Conservation (phyloP, 1,140 invertebrate genomes). For the Micrasema longulum region DNA sequence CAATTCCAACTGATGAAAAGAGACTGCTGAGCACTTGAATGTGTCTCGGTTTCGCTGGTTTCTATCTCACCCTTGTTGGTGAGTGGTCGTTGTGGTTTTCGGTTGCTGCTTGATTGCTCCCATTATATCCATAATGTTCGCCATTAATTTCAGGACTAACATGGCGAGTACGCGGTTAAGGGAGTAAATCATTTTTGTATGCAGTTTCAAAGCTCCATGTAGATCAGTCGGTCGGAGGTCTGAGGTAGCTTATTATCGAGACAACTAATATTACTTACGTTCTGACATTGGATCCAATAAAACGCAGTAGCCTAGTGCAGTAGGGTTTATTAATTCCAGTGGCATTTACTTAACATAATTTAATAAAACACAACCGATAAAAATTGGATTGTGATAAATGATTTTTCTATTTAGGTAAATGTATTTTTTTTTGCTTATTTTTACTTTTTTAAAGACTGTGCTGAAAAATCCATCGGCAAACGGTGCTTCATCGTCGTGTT, state of each 20-base stretch:
- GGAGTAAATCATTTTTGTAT: slow-evolving; percentile 23
- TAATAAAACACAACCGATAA: no score
- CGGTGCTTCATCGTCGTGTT: no score
- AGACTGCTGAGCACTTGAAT: no score
- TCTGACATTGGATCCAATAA: not conserved
- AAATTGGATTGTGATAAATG: no score
- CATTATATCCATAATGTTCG: slow-evolving; percentile 26
- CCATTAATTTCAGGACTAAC: slow-evolving; percentile 32
- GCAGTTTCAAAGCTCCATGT: slow-evolving; percentile 16
- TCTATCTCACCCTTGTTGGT: not conserved
- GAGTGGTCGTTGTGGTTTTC: not conserved
- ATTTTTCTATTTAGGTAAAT: no score
- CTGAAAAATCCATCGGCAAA: no score
- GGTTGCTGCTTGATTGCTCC: slow-evolving; percentile 19
- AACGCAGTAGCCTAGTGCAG: not conserved
- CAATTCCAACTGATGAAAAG: no score
- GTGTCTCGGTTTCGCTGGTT: no score
- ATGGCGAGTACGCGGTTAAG: slow-evolving; percentile 12
- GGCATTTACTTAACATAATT: no score
- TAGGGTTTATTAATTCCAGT: not conserved
- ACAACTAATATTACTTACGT: not conserved
- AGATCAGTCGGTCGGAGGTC: slow-evolving; percentile 37
- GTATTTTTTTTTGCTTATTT: no score
- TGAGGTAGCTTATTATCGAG: slow-evolving; percentile 9
- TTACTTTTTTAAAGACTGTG: no score